Conservation (phyloP, 2,113 vertebrate genomes). For the Chlamydotis undulata region DNA sequence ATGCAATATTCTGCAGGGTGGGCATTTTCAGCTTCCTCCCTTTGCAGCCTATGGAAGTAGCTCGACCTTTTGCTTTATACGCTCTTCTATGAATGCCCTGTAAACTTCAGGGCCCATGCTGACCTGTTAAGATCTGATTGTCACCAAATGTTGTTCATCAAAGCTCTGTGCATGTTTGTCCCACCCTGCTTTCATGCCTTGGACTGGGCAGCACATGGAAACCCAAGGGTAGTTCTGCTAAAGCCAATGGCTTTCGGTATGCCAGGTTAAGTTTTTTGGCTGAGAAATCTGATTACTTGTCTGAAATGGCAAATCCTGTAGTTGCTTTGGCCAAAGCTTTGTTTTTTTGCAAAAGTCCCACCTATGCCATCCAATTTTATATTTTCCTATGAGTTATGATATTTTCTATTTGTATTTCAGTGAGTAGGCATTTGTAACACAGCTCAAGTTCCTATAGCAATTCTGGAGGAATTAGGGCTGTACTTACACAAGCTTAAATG, state of each 20-base stretch:
- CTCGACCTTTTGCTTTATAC: background rate
- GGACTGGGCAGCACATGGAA: background rate
- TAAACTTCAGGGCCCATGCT: background rate
- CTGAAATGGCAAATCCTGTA: background rate
- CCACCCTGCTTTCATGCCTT: background rate
- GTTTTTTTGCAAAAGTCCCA: background rate
- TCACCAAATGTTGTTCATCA: background rate
- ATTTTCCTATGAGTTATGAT: background rate
- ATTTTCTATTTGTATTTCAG: background rate
- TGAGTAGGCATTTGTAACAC: background rate
- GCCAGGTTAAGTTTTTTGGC: background rate
- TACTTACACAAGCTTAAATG: background rate
- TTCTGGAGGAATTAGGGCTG: background rate
- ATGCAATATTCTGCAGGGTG: background rate
- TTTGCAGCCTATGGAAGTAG: background rate
- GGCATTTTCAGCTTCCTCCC: background rate
- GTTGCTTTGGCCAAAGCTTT: background rate
- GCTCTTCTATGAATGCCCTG: background rate
- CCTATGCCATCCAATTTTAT: background rate
- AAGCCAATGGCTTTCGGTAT: accelerated
- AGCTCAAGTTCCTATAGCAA: accelerated
- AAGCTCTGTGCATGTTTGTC: background rate
- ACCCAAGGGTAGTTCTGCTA: background rate
- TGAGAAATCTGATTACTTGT: background rate
- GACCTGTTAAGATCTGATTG: background rate